Percentiles rank a stretch among this genome's conserved stretches.
Conservation (phyloP, 2,113 vertebrate genomes). For the Cranoglanis bouderius region DNA sequence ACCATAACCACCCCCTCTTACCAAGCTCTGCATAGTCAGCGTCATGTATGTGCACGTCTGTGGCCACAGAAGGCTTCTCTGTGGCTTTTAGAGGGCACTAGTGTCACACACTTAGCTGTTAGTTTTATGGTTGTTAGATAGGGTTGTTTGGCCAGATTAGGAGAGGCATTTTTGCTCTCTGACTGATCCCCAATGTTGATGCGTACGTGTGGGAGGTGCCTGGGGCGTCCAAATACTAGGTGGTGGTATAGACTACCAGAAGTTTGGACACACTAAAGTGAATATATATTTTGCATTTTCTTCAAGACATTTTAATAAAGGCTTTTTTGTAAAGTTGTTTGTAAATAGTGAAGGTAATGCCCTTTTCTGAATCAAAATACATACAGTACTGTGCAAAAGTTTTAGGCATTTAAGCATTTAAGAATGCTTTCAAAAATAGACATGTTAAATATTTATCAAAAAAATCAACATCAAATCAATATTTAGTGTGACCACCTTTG, state of each 20-base stretch:
- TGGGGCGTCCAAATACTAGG: background rate
- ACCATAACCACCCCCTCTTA: conserved; percentile 54
- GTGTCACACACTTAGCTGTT: conserved; percentile 6
- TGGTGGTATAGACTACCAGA: background rate
- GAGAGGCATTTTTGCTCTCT: background rate
- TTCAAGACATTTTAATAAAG: background rate
- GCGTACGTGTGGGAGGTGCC: background rate
- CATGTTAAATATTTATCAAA: too few species aligned
- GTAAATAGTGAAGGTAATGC: background rate
- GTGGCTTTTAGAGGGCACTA: background rate
- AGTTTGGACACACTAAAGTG: background rate
- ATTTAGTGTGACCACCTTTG: too few species aligned
- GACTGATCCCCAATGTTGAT: background rate
- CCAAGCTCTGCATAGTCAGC: conserved; percentile 42
- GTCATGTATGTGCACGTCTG: conserved; percentile 13
- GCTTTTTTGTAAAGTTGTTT: background rate
- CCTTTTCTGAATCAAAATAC: background rate
- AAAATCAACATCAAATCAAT: too few species aligned
- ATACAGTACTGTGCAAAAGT: too few species aligned
- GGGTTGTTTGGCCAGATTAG: background rate
- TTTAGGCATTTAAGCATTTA: too few species aligned
- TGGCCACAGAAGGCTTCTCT: background rate
- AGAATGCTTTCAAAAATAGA: too few species aligned
- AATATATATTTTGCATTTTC: background rate
- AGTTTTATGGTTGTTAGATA: background rate